phyloP scores from a whole-genome alignment of 2,888 invertebrate species.

The Geophilus truncorum region DNA sequence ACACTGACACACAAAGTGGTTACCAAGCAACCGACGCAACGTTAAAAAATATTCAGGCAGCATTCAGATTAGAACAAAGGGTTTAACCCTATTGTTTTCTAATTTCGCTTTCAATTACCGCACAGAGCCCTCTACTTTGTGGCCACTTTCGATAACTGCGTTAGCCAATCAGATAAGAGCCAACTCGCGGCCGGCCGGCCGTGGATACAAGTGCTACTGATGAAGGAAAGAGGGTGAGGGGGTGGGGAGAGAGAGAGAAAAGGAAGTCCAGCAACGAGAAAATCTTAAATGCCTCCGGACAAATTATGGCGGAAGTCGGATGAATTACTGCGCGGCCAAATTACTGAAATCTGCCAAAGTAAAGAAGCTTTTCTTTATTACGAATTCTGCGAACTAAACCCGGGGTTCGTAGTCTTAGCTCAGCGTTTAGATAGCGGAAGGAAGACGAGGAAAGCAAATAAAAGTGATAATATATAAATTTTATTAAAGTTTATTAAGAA shows the following conservation, averaged over 20 bases:
- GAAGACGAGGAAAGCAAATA: neutral
- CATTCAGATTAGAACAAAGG: neutral
- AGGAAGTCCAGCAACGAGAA: neutral
- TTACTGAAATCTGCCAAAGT: neutral
- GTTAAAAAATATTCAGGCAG: neutral
- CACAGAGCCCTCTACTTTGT: neutral
- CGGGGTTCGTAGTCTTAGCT: neutral
- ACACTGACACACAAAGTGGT: neutral
- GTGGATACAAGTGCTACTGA: neutral
- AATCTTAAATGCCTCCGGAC: neutral
- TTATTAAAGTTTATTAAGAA: neutral
- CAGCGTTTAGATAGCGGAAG: neutral
- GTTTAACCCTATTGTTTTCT: neutral
- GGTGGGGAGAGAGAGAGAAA: neutral
- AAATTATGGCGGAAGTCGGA: conserved; percentile 10
- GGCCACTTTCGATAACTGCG: neutral
- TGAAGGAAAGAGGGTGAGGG: neutral
- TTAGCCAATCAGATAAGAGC: neutral
- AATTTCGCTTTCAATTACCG: neutral
- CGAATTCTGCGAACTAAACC: neutral
- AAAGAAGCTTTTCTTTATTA: neutral
- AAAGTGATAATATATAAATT: neutral
- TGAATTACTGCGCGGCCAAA: conserved; percentile 1
- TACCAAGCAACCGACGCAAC: neutral
- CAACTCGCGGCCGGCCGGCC: neutral